phyloP scores from a whole-genome alignment of 2,888 invertebrate species.

The Leucania comma region DNA sequence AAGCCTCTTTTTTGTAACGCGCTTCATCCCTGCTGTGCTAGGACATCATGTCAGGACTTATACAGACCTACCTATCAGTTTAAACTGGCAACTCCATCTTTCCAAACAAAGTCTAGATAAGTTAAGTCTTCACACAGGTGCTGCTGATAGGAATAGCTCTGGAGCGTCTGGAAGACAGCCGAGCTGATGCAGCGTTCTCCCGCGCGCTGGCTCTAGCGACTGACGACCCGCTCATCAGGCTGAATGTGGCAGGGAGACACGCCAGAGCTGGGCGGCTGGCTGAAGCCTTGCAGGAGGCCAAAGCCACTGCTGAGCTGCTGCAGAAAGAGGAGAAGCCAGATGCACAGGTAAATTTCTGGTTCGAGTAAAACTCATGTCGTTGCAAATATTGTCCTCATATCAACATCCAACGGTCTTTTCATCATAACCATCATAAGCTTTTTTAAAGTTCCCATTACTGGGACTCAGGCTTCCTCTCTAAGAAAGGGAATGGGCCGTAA shows the following conservation, averaged over 20 bases:
- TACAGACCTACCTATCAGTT: too few species aligned
- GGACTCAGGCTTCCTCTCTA: too few species aligned
- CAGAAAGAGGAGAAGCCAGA: constrained; percentile 74
- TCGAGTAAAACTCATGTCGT: too few species aligned
- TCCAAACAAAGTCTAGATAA: neutral
- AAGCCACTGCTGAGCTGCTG: constrained; percentile 70
- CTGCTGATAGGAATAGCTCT: constrained; percentile 83
- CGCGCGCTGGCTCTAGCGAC: constrained; percentile 78
- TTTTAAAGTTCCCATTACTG: too few species aligned
- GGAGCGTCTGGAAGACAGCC: constrained; percentile 81
- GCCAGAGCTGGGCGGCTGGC: constrained; percentile 76
- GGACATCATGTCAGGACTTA: too few species aligned
- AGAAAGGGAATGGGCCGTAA: too few species aligned
- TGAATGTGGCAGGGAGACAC: constrained; percentile 82
- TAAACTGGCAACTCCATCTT: too few species aligned
- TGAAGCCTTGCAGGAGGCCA: constrained; percentile 76
- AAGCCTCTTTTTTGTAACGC: neutral
- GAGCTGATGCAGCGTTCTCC: constrained; percentile 83
- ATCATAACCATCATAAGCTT: too few species aligned
- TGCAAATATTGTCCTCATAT: neutral
- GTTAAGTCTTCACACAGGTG: constrained; percentile 70
- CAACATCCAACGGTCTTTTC: too few species aligned
- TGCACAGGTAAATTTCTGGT: constrained; percentile 72
- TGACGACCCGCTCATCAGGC: constrained; percentile 78
- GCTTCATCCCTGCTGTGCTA: neutral